phyloP scores from a whole-genome alignment of 2,113 vertebrate species.

The Phaetusa simplex region DNA sequence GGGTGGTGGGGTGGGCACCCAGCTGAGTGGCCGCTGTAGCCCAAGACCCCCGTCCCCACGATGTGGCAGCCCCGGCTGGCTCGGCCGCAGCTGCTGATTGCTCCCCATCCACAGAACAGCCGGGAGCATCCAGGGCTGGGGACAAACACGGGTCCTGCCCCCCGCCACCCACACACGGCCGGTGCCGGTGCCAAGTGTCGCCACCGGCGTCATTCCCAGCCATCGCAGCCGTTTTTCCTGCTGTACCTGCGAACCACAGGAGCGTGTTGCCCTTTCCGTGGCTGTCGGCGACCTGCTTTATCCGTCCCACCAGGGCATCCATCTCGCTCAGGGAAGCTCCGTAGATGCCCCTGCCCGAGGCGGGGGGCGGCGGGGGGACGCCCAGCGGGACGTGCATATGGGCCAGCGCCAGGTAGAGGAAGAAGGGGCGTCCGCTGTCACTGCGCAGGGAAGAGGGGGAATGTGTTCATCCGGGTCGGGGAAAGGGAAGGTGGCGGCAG shows the following conservation, averaged over 20 bases:
- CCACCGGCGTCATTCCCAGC: background rate
- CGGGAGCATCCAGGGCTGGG: rapidly evolving
- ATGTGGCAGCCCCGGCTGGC: background rate
- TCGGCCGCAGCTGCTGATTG: rapidly evolving
- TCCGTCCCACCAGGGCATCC: constrained; percentile 85
- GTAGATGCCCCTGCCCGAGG: constrained; percentile 53
- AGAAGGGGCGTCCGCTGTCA: constrained; percentile 78
- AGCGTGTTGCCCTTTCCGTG: constrained; percentile 77
- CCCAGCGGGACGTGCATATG: constrained; percentile 94
- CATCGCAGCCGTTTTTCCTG: background rate
- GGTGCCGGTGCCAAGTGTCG: rapidly evolving
- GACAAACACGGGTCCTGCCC: background rate
- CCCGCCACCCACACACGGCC: rapidly evolving
- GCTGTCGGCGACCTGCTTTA: constrained; percentile 75
- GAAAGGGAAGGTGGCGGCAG: background rate
- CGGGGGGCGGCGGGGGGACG: background rate
- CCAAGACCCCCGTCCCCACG: rapidly evolving
- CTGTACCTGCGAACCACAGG: constrained; percentile 91
- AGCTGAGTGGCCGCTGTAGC: background rate
- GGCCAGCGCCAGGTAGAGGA: constrained; percentile 88
- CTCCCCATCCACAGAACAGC: background rate
- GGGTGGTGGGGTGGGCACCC: background rate
- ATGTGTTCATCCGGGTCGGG: rapidly evolving
- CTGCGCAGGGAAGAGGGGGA: constrained; percentile 56
- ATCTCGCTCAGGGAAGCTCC: constrained; percentile 82